Percentiles rank a stretch among this genome's conserved stretches.
Evolutionary conservation across 1,140 invertebrate genomes (phyloP).

Genomic region (Euura lappo): DNA sequence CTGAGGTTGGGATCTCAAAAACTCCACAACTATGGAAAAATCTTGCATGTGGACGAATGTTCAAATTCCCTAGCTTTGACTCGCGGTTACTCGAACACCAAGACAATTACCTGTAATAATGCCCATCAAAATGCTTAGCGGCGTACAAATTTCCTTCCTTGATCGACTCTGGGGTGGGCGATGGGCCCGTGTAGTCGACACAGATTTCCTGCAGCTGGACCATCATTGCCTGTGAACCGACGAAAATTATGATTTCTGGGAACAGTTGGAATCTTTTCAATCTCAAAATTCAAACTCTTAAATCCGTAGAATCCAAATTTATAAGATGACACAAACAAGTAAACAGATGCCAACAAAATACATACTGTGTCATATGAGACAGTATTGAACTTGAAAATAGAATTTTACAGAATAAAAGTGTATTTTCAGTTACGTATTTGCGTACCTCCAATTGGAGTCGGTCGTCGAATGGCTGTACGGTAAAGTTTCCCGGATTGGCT

Average conservation of each 20-base stretch:
- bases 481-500: slow-evolving; percentile 67
- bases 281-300: no score
- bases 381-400: no score
- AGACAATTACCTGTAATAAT: slow-evolving; percentile 65
- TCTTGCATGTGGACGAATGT: not conserved
- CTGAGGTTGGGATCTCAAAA: not conserved
- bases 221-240: slow-evolving; percentile 57
- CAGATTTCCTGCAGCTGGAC: slow-evolving; percentile 59
- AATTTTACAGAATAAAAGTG: no score
- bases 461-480: slow-evolving; percentile 47
- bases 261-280: not conserved
- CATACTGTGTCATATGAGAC: no score
- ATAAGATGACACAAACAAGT: no score
- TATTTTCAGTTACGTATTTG: slow-evolving; percentile 2
- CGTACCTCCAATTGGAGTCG: slow-evolving; percentile 34
- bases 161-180: slow-evolving; percentile 41
- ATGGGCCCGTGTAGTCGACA: slow-evolving; percentile 47
- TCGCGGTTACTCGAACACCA: no score
- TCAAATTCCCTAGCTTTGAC: no score
- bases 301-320: no score
- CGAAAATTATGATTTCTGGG: not conserved
- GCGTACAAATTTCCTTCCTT: slow-evolving; percentile 62
- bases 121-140: slow-evolving; percentile 59
- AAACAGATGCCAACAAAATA: no score
- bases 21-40: not conserved